Conservation (phyloP, 2,797 vertebrate species). For the Enoplosus armatus region DNA sequence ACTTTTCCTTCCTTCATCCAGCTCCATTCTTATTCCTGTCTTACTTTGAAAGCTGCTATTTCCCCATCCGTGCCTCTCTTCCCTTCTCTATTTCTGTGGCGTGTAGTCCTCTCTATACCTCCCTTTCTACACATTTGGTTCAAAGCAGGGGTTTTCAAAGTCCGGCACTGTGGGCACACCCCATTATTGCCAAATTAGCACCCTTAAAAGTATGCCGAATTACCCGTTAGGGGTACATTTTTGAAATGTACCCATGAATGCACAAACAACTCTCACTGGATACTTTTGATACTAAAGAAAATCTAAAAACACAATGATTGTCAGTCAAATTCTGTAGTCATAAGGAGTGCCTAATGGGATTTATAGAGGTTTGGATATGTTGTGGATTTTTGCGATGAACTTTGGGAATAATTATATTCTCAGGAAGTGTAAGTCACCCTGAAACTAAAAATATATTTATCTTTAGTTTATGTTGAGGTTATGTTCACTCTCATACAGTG, state of each 20-base stretch:
- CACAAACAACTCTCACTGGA: neutral
- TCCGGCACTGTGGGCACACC: neutral
- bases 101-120: neutral
- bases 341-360: fast-evolving
- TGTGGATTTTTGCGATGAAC: neutral
- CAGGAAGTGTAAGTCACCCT: neutral
- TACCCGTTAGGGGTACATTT: neutral
- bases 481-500: neutral
- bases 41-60: neutral
- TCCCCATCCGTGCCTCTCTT: neutral
- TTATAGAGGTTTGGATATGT: neutral
- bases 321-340: neutral
- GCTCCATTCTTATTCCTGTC: neutral
- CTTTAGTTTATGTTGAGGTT: no score
- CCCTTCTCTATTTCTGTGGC: neutral
- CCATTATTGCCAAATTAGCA: neutral
- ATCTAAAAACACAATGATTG: neutral
- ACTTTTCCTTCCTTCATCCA: neutral
- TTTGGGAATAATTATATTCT: neutral
- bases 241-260: neutral
- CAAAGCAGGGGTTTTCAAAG: neutral
- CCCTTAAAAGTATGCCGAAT: neutral
- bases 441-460: neutral
- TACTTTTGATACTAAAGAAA: neutral
- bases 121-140: neutral